Percentiles rank a stretch among this genome's conserved stretches.
Evolutionary conservation across 1,140 invertebrate genomes (phyloP).

Genomic region (Heliconius hermathena): DNA sequence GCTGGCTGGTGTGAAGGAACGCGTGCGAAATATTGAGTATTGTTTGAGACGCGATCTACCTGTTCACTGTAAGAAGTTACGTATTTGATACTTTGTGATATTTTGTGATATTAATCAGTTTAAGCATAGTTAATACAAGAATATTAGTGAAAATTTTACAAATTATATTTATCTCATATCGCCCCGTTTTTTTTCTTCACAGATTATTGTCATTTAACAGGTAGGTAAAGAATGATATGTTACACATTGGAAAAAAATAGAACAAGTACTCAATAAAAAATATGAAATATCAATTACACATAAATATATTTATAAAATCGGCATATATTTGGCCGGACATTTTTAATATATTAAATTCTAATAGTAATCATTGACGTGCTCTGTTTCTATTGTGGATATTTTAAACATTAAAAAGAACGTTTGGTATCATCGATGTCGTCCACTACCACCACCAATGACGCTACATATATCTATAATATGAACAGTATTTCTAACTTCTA

Average conservation of each 20-base stretch:
- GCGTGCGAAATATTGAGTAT: slow-evolving; percentile 57
- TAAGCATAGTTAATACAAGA: not conserved
- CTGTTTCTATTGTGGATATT: no score
- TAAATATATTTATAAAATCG: no score
- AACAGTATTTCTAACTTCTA: not conserved
- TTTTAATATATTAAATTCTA: no score
- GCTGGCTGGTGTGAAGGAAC: slow-evolving; percentile 51
- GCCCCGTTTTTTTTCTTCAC: not conserved
- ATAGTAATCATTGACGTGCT: no score
- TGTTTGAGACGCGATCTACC: slow-evolving; percentile 48
- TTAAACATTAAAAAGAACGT: no score
- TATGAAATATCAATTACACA: no score
- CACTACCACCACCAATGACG: not conserved
- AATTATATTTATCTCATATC: no score
- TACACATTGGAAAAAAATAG: no score
- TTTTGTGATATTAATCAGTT: not conserved
- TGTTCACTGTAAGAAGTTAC: slow-evolving; percentile 32
- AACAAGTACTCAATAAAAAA: no score
- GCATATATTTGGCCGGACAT: no score
- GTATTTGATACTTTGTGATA: slow-evolving; percentile 1
- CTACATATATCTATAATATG: not conserved
- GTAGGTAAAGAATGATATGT: not conserved
- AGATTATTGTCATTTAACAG: not conserved
- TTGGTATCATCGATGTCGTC: not conserved
- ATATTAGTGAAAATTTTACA: not conserved